phyloP scores from a whole-genome alignment of 2,797 vertebrate genomes.

The Xiphorhynchus erythropygius region DNA sequence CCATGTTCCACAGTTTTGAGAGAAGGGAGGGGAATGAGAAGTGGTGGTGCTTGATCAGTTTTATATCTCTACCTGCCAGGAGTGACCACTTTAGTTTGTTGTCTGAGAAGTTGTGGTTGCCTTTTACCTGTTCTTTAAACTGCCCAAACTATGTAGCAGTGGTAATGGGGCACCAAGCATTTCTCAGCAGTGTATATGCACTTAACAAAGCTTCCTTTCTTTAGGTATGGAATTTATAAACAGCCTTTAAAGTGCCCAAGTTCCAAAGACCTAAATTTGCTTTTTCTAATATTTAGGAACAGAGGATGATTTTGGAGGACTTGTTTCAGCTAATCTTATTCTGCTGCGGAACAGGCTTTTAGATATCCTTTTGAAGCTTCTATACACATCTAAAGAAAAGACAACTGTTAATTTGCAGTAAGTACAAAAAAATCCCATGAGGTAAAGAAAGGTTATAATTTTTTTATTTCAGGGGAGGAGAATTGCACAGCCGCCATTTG shows the following conservation, averaged over 20 bases:
- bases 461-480: neutral
- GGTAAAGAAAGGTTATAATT: neutral
- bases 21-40: neutral
- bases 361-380: conserved; percentile 90
- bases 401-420: conserved; percentile 91
- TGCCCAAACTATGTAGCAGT: neutral
- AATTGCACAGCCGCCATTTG: neutral
- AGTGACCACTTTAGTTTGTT: neutral
- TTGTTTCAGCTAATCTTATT: conserved; percentile 92
- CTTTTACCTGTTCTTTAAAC: neutral
- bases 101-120: neutral
- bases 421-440: conserved; percentile 58
- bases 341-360: conserved; percentile 92
- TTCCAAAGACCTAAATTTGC: neutral
- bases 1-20: rapidly evolving
- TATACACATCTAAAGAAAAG: conserved; percentile 95
- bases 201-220: neutral
- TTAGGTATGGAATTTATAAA: neutral
- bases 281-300: conserved; percentile 74
- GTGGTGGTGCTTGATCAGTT: neutral
- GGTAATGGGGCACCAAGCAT: neutral
- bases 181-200: neutral
- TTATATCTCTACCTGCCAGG: neutral
- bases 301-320: conserved; percentile 93
- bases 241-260: neutral